phyloP scores from a whole-genome alignment of 53 echinoderm and acorn worm species.

The Echinometra lucunter region DNA sequence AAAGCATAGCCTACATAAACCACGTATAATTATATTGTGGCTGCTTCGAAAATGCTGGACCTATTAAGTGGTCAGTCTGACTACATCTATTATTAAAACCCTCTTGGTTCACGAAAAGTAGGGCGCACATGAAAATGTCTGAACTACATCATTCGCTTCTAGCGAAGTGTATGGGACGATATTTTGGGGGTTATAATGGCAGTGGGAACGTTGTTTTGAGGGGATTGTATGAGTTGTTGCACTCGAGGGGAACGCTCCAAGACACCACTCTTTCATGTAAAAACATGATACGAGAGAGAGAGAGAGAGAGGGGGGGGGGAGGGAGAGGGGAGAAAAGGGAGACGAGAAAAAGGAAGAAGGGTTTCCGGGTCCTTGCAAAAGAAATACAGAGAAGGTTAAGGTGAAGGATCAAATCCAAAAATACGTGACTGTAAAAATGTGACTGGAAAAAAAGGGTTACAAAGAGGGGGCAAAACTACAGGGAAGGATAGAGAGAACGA shows the following conservation, averaged over 20 bases:
- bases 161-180: background rate
- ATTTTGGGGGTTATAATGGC: background rate
- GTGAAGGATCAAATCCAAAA: background rate
- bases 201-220: background rate
- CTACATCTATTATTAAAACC: background rate
- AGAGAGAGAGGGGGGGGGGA: background rate
- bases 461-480: background rate
- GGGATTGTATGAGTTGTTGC: conserved; percentile 17
- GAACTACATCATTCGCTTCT: background rate
- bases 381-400: background rate
- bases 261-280: conserved; percentile 4
- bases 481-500: background rate
- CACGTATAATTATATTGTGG: background rate
- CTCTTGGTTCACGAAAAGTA: background rate
- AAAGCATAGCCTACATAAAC: background rate
- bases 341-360: background rate
- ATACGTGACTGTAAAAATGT: background rate
- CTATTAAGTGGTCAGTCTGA: background rate
- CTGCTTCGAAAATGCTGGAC: background rate
- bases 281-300: background rate
- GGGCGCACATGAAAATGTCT: background rate
- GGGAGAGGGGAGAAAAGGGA: conserved; percentile 34
- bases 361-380: background rate
- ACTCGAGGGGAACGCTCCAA: conserved; percentile 14
- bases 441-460: background rate